Base-by-base conservation (phyloP, 2,113 vertebrate genomes). In the Cyrtonyx montezumae region DNA sequence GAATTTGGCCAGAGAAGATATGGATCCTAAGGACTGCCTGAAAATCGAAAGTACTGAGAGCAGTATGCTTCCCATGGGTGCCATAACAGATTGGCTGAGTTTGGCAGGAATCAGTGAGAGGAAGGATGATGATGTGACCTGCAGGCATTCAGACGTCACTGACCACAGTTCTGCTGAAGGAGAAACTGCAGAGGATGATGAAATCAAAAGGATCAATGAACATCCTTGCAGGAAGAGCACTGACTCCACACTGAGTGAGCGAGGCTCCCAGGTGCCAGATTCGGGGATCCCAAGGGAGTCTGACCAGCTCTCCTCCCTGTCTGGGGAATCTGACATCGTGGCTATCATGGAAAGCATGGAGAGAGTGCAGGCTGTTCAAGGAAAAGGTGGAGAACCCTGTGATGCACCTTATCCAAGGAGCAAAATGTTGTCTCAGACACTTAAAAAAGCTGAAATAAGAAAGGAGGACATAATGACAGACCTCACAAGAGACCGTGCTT, bases 151-250 rank as follows among this genome's bases (percentile, higher is more conserved):
- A 32, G 97, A 97, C 80, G 98, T 98, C 9, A 98, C 98, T 11
- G 98, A 98, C 10, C 98, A 97, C 48, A 97, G 98, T 46, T 99
- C 98, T 45, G 98, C 98, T 2, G 98, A 99, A 95, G 98, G 98
- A 37, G 98, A 99, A 91, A 98, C 97, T 20, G 98, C 98, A 18
- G 99, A 99, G 88, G 99, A 99, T 7, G 98, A 98, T 85, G 99
- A 99, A 96, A 99, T 99, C 70, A 98, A 98, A 95, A 97, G 96
- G 97, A 99, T 99, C 70, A 99, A 98, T 81, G 97, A 98, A 46
- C 97, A 97, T 81, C 97, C 97, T 63, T 98, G 96, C 80, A 95
- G 93, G 63, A 98, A 98, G 95, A 96, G 90, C 45, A 49, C 90
- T 0, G 26, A 95, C 53, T 97, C 97, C 4, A 65, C 46, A 2